Base-by-base conservation (phyloP, 1,140 invertebrate genomes). In the Streblospio benedicti region DNA sequence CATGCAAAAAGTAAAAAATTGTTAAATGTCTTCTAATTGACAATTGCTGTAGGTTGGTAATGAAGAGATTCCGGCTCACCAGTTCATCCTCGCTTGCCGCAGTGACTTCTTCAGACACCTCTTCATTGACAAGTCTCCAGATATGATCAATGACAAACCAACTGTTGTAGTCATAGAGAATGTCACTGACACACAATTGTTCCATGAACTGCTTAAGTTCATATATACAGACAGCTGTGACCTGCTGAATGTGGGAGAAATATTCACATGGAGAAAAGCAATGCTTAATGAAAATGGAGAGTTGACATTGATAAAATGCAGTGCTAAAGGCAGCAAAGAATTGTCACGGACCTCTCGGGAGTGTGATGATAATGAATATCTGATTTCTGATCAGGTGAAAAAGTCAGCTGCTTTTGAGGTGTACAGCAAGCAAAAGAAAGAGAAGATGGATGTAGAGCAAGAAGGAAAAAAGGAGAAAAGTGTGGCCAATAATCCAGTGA, bases 191-290 rank as follows among this genome's bases (percentile, higher is more conserved):
- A 49, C 14, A 20, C 79, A 82, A 14, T 80, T 86, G 20, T 86
- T 88, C 69, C 77, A 84, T 45, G 80, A 86, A 65, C 71, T 88
- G 6, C 67, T 88, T 5, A 67, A 74, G 27, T 88, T 76, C 70
- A 81, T 87, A 51, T 89, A 88, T 66, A 85, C 83, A 9, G 83
- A 84, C 30, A 78, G 73, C 0, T 87, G 85, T 73, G 82, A 84
- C 67, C 77, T 86, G 4, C 70, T 83, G 0, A 76, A 78, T 35
- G 51, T 75, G 47, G 84, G 83, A 4, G 73, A 79, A 31, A 67
- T 63, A 60, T 74, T 43, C 44, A 50, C 49, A 60, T 33, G 25
- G 49, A 43, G 31, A 49, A 12, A 25, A 47, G 30, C 43, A 61
- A 38, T 44, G 28, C 14, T 31, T 58, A 28, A 32, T 47, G 4